These are phyloP conservation scores for Troglohyphantes excavatus DNA, from an alignment of 2,888 invertebrate genomes.

Conservation along the genomic window DNA sequence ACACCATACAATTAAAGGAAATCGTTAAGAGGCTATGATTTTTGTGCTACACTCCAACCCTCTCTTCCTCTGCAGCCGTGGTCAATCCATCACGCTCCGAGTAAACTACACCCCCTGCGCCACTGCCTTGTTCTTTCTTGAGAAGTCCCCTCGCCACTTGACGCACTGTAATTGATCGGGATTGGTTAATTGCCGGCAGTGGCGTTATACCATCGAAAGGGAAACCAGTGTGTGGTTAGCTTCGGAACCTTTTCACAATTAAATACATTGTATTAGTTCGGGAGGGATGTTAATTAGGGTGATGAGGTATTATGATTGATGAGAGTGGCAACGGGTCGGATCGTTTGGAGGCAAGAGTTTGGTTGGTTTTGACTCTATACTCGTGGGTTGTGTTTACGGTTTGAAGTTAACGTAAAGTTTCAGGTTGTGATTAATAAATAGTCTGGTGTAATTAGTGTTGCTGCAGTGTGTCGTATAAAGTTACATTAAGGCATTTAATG, in stretches of 20 bases:
- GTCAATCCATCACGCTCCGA: slow-evolving; percentile 57
- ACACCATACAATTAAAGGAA: slow-evolving; percentile 67
- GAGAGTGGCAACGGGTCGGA: background rate
- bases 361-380: too few relatives aligned
- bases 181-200: slow-evolving; percentile 55
- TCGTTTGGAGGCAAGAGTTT: background rate
- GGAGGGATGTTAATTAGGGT: background rate
- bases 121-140: background rate
- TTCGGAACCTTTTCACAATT: slow-evolving; percentile 19
- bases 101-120: background rate
- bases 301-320: slow-evolving; percentile 3
- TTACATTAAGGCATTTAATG: background rate
- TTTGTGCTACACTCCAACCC: slow-evolving; percentile 4
- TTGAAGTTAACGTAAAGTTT: too few relatives aligned
- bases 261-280: slow-evolving; percentile 27
- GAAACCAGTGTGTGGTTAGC: slow-evolving; percentile 21
- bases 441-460: background rate
- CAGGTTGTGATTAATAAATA: background rate
- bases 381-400: too few relatives aligned
- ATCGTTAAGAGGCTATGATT: slow-evolving; percentile 75
- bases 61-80: background rate
- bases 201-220: slow-evolving; percentile 13
- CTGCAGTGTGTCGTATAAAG: background rate
- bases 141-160: background rate
- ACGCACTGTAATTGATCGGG: slow-evolving; percentile 47